phyloP scores from a whole-genome alignment of 2,113 vertebrate genomes.

The Mirza zaza region DNA sequence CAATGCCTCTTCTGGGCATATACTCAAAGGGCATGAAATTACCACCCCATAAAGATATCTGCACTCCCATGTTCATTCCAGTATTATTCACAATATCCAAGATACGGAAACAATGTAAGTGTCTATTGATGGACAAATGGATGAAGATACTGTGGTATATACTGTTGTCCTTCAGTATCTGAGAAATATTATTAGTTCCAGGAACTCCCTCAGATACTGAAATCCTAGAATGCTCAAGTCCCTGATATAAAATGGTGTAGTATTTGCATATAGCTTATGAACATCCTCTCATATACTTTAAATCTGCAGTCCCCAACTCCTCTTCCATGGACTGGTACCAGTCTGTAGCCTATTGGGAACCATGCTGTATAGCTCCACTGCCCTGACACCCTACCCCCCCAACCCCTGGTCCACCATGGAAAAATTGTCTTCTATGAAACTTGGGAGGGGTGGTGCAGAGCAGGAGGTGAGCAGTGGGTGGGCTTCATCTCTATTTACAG shows the following conservation, averaged over 20 bases:
- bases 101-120: not conserved
- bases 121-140: not conserved
- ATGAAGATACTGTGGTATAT: not conserved
- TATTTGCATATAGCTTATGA: not conserved
- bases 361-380: too few relatives aligned
- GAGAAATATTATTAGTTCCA: not conserved
- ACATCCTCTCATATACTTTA: not conserved
- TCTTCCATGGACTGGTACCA: too few relatives aligned
- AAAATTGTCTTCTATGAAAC: too few relatives aligned
- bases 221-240: not conserved
- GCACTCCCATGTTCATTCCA: not conserved
- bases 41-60: not conserved
- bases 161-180: not conserved
- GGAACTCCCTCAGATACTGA: not conserved
- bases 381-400: too few relatives aligned
- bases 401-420: too few relatives aligned
- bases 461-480: too few relatives aligned
- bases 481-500: too few relatives aligned
- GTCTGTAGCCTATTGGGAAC: too few relatives aligned
- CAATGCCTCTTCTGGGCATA: not conserved
- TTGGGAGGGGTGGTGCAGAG: too few relatives aligned
- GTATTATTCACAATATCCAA: not conserved
- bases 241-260: not conserved
- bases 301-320: not conserved
- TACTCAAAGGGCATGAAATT: not conserved